These are phyloP conservation scores for Cavia aperea DNA, from an alignment of 2,113 vertebrate genomes.

Conservation along the genomic window DNA sequence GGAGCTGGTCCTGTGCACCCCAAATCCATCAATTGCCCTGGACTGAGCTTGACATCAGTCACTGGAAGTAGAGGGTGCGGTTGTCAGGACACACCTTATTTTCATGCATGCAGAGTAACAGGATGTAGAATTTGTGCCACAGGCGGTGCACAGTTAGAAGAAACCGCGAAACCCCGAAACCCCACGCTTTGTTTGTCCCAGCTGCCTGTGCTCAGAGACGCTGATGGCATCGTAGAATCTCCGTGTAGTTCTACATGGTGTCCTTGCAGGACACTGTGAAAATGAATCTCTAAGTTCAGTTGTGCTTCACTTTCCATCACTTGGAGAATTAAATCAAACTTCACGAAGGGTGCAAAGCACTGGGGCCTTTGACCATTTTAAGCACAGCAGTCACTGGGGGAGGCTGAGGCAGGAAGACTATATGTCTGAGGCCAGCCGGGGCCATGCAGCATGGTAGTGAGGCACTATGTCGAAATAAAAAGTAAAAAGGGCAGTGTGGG, in stretches of 20 bases:
- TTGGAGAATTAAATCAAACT: not conserved
- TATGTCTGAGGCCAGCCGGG: not conserved
- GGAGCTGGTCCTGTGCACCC: rapidly evolving
- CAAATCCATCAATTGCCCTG: rapidly evolving
- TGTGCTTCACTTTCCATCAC: not conserved
- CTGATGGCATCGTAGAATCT: rapidly evolving
- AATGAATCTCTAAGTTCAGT: not conserved
- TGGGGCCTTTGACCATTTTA: rapidly evolving
- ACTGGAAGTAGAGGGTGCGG: rapidly evolving
- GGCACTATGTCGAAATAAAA: not conserved
- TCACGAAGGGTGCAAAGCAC: rapidly evolving
- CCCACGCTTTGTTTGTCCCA: rapidly evolving
- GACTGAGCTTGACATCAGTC: too few species aligned
- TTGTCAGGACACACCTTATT: rapidly evolving
- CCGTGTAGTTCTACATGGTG: rapidly evolving
- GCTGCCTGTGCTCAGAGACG: rapidly evolving
- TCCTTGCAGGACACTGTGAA: not conserved
- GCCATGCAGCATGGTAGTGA: not conserved
- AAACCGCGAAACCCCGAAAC: rapidly evolving
- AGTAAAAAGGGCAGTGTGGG: too few species aligned
- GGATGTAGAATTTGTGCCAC: rapidly evolving
- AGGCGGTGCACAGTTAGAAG: too few species aligned
- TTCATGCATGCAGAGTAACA: rapidly evolving
- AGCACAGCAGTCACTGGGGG: not conserved
- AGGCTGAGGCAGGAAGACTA: not conserved